These are phyloP conservation scores for Drosophila tripunctata DNA, from an alignment of 2,888 invertebrate species.

Conservation along the genomic window DNA sequence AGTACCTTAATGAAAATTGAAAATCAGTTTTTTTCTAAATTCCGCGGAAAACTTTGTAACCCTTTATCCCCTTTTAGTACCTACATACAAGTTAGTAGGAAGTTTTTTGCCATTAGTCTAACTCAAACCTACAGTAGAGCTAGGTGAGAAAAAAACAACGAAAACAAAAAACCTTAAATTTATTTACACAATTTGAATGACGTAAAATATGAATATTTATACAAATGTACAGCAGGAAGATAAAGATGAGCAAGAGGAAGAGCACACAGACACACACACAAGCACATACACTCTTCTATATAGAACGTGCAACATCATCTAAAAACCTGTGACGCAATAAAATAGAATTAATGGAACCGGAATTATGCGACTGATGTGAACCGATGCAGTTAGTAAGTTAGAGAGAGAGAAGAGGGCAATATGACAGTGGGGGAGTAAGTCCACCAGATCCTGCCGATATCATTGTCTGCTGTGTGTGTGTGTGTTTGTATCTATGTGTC, in stretches of 20 bases:
- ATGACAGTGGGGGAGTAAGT: neutral
- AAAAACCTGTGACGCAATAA: constrained; percentile 79
- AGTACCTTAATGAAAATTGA: too few species aligned
- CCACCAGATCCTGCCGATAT: constrained; percentile 24
- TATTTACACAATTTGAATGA: constrained; percentile 54
- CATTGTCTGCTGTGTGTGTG: constrained; percentile 17
- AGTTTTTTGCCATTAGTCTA: constrained; percentile 20
- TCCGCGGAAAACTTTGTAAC: too few species aligned
- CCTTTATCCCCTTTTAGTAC: neutral
- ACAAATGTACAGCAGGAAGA: constrained; percentile 28
- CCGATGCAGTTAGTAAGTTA: neutral
- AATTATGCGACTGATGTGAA: constrained; percentile 69
- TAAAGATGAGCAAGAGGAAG: constrained; percentile 14
- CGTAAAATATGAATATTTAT: constrained; percentile 64
- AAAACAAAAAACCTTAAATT: constrained; percentile 44
- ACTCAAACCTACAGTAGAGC: constrained; percentile 34
- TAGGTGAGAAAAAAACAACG: constrained; percentile 5
- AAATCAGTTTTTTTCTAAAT: too few species aligned
- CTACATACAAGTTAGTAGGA: neutral
- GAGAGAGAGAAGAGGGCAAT: neutral
- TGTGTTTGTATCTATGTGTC: constrained; percentile 28
- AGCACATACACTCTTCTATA: constrained; percentile 6
- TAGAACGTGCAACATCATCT: constrained; percentile 59
- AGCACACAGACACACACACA: constrained; percentile 12
- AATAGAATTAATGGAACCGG: constrained; percentile 78